Evolutionary conservation across 2,888 invertebrate genomes (phyloP), one percentile per base, ranked within the genome.

Genomic region (Danaus chrysippus): DNA sequence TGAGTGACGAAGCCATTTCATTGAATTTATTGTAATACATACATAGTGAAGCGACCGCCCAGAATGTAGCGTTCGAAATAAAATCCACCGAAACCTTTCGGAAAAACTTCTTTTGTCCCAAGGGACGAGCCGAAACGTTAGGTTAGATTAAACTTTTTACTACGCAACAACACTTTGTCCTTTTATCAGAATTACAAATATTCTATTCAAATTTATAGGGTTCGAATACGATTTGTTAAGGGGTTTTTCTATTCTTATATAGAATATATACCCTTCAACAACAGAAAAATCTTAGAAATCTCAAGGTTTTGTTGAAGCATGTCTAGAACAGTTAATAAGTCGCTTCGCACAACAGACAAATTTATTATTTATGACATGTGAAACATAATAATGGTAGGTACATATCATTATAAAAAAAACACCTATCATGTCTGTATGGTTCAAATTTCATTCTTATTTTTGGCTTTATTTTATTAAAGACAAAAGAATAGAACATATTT

Each of bases 1-100:
- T 59, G 49, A 55, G 57, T 43, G 23, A 54, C 49, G 52, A 63
- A 58, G 59, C 55, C 49, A 54, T 58, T 62, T 46, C 53, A 42
- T 49, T 58, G 65, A 73, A 77, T 77, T 72, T 81, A 82, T 83
- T 82, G 73, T 80, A 82, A 84, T 82, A 71, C 80, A 84, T 84
- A 82, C 80, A 71, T 68, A 77, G 78, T 69, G 74, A 78, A 81
- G 71, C 70, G 67, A 62, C 70, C 72, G 69, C 73, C 69, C 73
- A 73, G 73, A 77, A 75, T 74, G 75, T 70, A 75, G 73, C 73
- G 73, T 69, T 75, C 74, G 71, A 76, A 78, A 82, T 78, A 83
- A 73, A 72, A 70, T 78, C 76, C 70, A 74, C 71, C 69, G 70
- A 75, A 82, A 76, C 78, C 79, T 77, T 77, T 75, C 67, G 64